Evolutionary conservation across 2,888 invertebrate species (phyloP).

Genomic region (Linnaemya vulpina): DNA sequence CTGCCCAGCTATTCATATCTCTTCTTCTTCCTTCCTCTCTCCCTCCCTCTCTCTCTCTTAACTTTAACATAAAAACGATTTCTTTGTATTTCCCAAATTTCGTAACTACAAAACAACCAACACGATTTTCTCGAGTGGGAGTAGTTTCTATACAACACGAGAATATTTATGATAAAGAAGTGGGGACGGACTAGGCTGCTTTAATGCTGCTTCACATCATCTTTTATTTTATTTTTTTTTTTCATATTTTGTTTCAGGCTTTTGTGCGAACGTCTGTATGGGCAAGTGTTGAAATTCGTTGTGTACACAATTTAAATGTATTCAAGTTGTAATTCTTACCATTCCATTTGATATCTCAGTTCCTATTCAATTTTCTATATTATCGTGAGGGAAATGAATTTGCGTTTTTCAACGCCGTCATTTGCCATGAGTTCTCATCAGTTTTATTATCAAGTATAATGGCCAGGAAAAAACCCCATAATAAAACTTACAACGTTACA

Average conservation of each 20-base stretch:
- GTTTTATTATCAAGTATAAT: constrained; percentile 59
- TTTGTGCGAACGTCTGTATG: neutral
- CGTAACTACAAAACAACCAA: no score
- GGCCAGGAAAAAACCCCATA: constrained; percentile 32
- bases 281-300: constrained; percentile 7
- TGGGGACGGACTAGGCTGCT: constrained; percentile 12
- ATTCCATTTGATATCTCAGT: constrained; percentile 37
- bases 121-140: constrained; percentile 8
- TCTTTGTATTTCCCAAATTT: no score
- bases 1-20: no score
- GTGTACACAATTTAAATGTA: constrained; percentile 36
- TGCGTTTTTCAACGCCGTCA: constrained; percentile 65
- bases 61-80: no score
- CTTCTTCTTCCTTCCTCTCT: no score
- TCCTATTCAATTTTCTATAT: constrained; percentile 44
- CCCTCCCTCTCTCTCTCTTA: no score
- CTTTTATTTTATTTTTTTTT: neutral
- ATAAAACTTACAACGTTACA: constrained; percentile 38
- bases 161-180: constrained; percentile 35
- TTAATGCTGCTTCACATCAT: constrained; percentile 2
- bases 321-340: constrained; percentile 44
- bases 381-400: constrained; percentile 67
- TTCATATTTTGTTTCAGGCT: constrained; percentile 1
- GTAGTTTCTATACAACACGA: neutral
- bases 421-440: constrained; percentile 53